Base-by-base conservation (phyloP, 2,888 invertebrate species). In the Dryococelus australis region DNA sequence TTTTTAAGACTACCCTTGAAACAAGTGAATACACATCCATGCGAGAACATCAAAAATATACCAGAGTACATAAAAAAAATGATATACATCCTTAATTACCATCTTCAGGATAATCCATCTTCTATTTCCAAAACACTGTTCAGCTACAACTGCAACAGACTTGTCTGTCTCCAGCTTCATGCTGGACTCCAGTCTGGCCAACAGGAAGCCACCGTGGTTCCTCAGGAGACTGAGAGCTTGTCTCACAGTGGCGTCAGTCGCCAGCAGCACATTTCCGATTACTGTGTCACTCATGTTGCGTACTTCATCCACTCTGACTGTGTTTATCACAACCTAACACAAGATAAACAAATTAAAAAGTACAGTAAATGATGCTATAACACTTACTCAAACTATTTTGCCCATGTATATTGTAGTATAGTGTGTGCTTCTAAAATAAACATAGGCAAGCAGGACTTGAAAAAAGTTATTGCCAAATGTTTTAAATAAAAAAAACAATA, bases 41-140 rank as follows among this genome's bases (percentile, higher is more conserved):
- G 4, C 4, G 35, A 35, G 35, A 35, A 35, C 35, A 35, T 35
- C 1, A 35, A 35, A 35, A 35, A 35, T 4, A 1, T 35, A 4
- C 35, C 1, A 4, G 35, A 35, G 35, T 35, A 4, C 35, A 35
- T 35, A 35, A 35, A 35, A 35, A 35, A 35, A 35, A 35, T 35
- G 1, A 35, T 35, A 35, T 35, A 1, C 35, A 35, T 35, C 35
- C 35, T 35, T 35, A 8, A 16, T 2, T 85, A 86, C 87, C 83
- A 85, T 87, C 47, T 85, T 87, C 10, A 87, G 78, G 6, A 87
- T 43, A n/a, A 65, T 20, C n/a, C 65, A 27, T 16, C 51, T 84
- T 24, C 13, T 84, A 16, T 10, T 65, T 1, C 27, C 83, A 35
- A 20, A 87, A 2, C 5, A 27, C 20, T 85, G 65, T 20, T 87